Percentiles rank a stretch among this genome's conserved stretches.
Evolutionary conservation across 2,113 vertebrate genomes (phyloP).

Genomic region (Cebus imitator): DNA sequence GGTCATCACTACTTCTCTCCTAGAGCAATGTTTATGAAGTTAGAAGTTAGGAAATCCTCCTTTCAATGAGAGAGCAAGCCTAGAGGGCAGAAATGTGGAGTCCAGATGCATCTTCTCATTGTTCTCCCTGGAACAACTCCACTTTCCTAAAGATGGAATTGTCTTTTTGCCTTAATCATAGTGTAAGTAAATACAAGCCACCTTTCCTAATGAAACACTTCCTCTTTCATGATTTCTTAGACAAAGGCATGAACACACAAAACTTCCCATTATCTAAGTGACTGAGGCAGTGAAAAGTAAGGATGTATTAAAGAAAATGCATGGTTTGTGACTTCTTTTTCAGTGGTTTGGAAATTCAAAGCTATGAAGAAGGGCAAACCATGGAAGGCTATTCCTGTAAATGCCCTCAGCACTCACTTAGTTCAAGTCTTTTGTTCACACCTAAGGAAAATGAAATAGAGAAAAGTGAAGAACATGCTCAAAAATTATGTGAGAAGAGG

Average conservation of each 20-base stretch:
- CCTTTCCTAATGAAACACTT: conserved; percentile 30
- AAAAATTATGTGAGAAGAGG: neutral
- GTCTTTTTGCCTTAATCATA: neutral
- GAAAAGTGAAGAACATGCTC: neutral
- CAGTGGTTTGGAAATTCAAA: neutral
- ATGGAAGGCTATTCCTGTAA: neutral
- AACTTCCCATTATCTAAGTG: conserved; percentile 1
- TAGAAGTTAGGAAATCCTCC: neutral
- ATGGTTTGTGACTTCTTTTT: neutral
- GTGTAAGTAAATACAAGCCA: neutral
- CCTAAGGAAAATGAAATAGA: conserved; percentile 10
- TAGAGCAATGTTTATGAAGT: neutral
- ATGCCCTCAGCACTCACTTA: neutral
- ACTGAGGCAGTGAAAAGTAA: neutral
- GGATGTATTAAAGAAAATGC: neutral
- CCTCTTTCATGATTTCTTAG: neutral
- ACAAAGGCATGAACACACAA: neutral
- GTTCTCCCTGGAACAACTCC: neutral
- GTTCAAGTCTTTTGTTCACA: neutral
- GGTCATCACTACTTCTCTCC: neutral
- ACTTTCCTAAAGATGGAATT: conserved; percentile 20
- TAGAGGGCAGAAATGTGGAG: neutral
- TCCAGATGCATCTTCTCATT: neutral
- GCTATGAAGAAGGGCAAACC: neutral
- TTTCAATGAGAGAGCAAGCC: neutral